Evolutionary conservation across 2,888 invertebrate species (phyloP), one percentile per base, ranked within the genome.

Genomic region (Lithophane socia): DNA sequence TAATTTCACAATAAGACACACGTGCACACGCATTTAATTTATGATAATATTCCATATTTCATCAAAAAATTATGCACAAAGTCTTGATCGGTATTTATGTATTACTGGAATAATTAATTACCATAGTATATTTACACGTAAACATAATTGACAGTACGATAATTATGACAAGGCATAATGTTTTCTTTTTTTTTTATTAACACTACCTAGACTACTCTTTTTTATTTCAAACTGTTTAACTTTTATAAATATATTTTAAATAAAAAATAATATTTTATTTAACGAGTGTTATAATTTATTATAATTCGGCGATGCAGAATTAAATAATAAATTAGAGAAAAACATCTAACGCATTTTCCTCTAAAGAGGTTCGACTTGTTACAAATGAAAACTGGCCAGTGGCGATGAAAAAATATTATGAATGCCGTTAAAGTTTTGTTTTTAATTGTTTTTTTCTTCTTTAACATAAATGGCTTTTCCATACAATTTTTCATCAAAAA

Each of bases 381-480:
- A 16, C 10, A n/a, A 73, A 71, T 37, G 7, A 56, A 24, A 29
- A 67, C 56, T 49, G 63, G 54, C 66, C n/a, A 67, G 21, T 2
- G 13, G 47, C 5, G n/a, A 44, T 47, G 3, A 16, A 47, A 66
- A 60, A 42, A 37, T 3, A 16, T 2, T 66, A 13, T 5, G 12
- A 54, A 54, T 13, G 56, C 49, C 73, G 49, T 29, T 60, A 42
- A 54, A 42, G 10, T 66, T 72, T 71, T 60, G 0, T 66, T 79
- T 67, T 66, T 65, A 44, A 29, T 44, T 8, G 10, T 73, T 63
- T 52, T 37, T 56, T 79, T 54, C 37, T 56, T 56, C 13, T 18
- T 13, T 4, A 3, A 10, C 5, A 2, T n/a, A 2, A 56, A 77
- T 77, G 56, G 64, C 29, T 52, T 29, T n/a, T 49, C 1, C 0